phyloP scores from a whole-genome alignment of 2,113 vertebrate species.

The Panthera leo region DNA sequence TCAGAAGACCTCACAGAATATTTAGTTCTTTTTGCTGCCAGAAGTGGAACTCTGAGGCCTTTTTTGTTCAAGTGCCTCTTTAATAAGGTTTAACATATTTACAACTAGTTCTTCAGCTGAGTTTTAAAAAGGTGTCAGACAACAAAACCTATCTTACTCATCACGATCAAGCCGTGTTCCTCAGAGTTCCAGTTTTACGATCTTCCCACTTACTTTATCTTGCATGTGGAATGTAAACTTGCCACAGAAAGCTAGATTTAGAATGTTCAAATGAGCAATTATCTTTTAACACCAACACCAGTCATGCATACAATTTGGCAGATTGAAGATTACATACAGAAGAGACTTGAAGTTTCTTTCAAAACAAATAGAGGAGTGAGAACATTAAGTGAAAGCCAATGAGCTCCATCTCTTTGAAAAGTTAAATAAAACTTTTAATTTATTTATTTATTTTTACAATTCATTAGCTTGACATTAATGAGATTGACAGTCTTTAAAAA shows the following conservation, averaged over 20 bases:
- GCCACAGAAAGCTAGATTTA: conserved; percentile 49
- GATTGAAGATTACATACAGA: conserved; percentile 69
- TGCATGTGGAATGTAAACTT: conserved; percentile 33
- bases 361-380: conserved; percentile 68
- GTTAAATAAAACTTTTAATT: not conserved
- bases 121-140: conserved; percentile 47
- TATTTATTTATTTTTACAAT: not conserved
- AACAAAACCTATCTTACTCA: not conserved
- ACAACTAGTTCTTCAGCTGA: not conserved
- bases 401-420: conserved; percentile 16
- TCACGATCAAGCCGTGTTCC: not conserved
- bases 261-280: conserved; percentile 68
- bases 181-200: not conserved
- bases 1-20: not conserved
- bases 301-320: conserved; percentile 64
- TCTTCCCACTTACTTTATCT: conserved; percentile 41
- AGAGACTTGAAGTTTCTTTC: conserved; percentile 52
- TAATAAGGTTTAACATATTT: conserved; percentile 50
- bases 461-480: not conserved
- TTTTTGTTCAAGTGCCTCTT: not conserved
- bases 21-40: not conserved
- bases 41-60: not conserved
- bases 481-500: not conserved
- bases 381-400: conserved; percentile 31
- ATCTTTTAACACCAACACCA: conserved; percentile 66